Evolutionary conservation across 2,113 vertebrate genomes (phyloP).

Genomic region (Oncorhynchus kisutch): DNA sequence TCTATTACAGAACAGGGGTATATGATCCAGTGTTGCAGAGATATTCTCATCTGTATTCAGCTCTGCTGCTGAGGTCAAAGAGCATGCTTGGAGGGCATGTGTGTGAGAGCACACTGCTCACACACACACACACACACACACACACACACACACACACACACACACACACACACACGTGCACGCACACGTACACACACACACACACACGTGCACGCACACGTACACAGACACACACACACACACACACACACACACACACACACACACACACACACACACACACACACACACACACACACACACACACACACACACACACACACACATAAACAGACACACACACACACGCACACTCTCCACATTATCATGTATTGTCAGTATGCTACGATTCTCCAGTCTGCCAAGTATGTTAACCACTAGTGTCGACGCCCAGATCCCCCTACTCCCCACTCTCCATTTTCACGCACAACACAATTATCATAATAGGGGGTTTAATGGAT

Average conservation of each 20-base stretch:
- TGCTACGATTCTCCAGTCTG: too few relatives aligned
- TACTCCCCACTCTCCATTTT: not conserved
- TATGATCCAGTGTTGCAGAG: not conserved
- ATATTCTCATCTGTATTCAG: not conserved
- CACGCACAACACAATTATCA: slow-evolving; percentile 15
- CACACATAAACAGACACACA: too few relatives aligned
- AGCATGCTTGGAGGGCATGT: not conserved
- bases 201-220: too few relatives aligned
- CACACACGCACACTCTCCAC: too few relatives aligned
- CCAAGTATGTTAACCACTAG: not conserved
- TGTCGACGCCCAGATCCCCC: not conserved
- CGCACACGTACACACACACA: too few relatives aligned
- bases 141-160: too few relatives aligned
- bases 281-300: too few relatives aligned
- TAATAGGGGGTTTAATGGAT: slow-evolving; percentile 21
- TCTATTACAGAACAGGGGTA: not conserved
- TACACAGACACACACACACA: not conserved
- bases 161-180: too few relatives aligned
- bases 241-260: not conserved
- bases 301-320: too few relatives aligned
- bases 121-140: not conserved
- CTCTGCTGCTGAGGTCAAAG: not conserved
- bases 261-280: too few relatives aligned
- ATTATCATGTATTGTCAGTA: too few relatives aligned
- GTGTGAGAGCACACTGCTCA: too few relatives aligned